Evolutionary conservation across 2,888 invertebrate genomes (phyloP), one percentile per base, ranked within the genome.

Genomic region (Crocallis elinguaria): DNA sequence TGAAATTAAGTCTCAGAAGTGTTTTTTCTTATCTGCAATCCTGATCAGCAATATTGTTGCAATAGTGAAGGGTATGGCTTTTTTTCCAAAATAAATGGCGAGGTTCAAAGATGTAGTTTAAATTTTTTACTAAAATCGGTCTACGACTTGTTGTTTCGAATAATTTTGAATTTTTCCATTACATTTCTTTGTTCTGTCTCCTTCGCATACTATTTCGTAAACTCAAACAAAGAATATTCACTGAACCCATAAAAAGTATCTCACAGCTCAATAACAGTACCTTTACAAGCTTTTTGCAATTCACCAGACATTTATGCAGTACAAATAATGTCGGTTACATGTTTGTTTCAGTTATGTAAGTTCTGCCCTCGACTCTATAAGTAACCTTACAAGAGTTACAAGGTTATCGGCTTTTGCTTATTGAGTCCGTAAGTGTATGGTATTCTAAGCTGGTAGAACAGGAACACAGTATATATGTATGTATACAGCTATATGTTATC

Each of bases 341-440:
- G 43, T 38, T 35, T 13, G 21, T 45, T 16, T 53, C 9, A 14
- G 33, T 67, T 56, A 61, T 41, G 45, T 55, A 60, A 44, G 53
- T 44, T 58, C 43, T 57, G 33, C 21, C 56, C 49, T 45, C 35
- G 39, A 38, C 35, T 57, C 49, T 69, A 51, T 56, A 49, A 48
- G 49, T 37, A 37, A 52, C 51, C 46, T 57, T 60, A 58, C 50
- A 61, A 60, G 54, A 49, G 44, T 57, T 60, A 58, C 50, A 61
- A 60, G 54, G 51, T 60, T 36, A 50, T 30, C 25, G 38, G 35
- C 46, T 49, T 59, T 36, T 59, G 38, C 55, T 51, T n/a, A n/a
- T n/a, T 44, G 51, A 11, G n/a, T 35, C 3, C 16, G 9, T 9
- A 33, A 11, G 27, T n/a, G 8, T 23, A 23, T 19, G 19, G 19